These are phyloP conservation scores for Sebastes diaconus DNA, from an alignment of 2,797 vertebrate genomes.

Conservation along the genomic window DNA sequence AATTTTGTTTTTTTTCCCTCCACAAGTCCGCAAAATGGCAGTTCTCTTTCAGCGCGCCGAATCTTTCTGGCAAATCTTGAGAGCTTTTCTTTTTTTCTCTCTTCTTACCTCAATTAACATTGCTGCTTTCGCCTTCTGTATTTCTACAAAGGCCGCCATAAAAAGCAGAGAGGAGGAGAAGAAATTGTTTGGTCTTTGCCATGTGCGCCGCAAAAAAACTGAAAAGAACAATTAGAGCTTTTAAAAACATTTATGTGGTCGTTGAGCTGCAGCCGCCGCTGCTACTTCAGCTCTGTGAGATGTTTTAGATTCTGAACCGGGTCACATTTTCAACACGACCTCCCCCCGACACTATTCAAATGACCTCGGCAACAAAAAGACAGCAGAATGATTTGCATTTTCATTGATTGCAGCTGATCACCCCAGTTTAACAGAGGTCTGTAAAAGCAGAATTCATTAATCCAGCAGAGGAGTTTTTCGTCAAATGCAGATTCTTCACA, in stretches of 20 bases:
- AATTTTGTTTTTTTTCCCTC: slow-evolving; percentile 72
- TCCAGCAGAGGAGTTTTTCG: neutral
- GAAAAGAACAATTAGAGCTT: slow-evolving; percentile 88
- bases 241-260: slow-evolving; percentile 87
- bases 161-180: slow-evolving; percentile 47
- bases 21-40: slow-evolving; percentile 77
- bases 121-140: slow-evolving; percentile 68
- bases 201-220: slow-evolving; percentile 63
- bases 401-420: slow-evolving; percentile 10
- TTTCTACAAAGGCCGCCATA: slow-evolving; percentile 26
- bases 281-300: slow-evolving; percentile 78
- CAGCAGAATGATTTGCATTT: slow-evolving; percentile 10
- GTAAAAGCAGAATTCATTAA: neutral
- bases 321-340: slow-evolving; percentile 58
- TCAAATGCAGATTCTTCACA: slow-evolving; percentile 24
- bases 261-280: slow-evolving; percentile 75
- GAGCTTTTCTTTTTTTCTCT: slow-evolving; percentile 72
- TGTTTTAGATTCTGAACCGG: slow-evolving; percentile 83
- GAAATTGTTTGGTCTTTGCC: slow-evolving; percentile 72
- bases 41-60: slow-evolving; percentile 81
- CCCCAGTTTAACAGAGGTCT: neutral
- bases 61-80: slow-evolving; percentile 85
- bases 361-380: slow-evolving; percentile 16
- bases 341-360: slow-evolving; percentile 27
- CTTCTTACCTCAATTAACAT: slow-evolving; percentile 83